Evolutionary conservation across 2,113 vertebrate genomes (phyloP).

Genomic region (Mesembrinibis cayennensis): DNA sequence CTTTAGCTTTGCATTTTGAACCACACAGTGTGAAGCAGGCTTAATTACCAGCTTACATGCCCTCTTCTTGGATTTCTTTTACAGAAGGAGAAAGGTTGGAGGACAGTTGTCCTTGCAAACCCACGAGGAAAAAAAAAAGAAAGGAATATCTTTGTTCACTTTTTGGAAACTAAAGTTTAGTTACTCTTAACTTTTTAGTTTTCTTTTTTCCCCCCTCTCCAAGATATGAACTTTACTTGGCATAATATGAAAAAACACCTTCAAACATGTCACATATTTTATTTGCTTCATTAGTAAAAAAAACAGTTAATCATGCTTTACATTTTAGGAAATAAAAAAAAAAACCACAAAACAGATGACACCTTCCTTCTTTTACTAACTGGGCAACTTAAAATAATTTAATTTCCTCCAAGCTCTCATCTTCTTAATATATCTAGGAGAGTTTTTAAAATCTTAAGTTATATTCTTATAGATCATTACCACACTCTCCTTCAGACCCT

Average conservation of each 20-base stretch:
- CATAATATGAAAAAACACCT: not conserved
- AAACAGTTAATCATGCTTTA: not conserved
- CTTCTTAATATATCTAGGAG: not conserved
- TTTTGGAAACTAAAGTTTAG: not conserved
- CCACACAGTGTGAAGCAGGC: slow-evolving; percentile 11
- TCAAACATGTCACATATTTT: not conserved
- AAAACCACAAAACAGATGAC: not conserved
- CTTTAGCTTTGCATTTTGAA: slow-evolving; percentile 47
- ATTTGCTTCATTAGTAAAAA: not conserved
- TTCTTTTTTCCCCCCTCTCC: not conserved
- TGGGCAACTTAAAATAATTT: not conserved
- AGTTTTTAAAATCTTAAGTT: not conserved
- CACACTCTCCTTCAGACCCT: not conserved
- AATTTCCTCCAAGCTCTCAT: not conserved
- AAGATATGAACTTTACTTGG: not conserved
- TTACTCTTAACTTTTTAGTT: not conserved
- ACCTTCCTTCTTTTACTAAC: not conserved
- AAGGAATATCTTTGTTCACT: not conserved
- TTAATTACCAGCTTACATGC: slow-evolving; percentile 33
- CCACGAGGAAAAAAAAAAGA: not conserved
- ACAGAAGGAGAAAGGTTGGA: not conserved
- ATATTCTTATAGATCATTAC: not conserved
- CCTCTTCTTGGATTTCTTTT: not conserved
- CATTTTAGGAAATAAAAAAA: not conserved
- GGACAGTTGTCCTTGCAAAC: not conserved